Evolutionary conservation across 2,113 vertebrate genomes (phyloP).

Genomic region (Arenaria interpres): DNA sequence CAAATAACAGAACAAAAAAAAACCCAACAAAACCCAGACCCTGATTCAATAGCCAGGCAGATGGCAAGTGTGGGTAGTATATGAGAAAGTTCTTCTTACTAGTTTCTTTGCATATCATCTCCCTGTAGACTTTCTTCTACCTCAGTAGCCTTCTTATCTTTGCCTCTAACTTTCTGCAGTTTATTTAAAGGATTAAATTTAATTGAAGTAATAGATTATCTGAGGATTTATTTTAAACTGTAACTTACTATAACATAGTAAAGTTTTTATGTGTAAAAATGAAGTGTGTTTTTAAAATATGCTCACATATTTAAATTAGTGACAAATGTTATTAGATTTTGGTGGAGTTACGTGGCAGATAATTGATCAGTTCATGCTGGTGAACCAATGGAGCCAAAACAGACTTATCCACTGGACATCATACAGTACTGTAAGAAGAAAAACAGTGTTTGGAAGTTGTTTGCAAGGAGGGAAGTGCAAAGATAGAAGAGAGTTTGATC

Average conservation of each 20-base stretch:
- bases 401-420: not conserved
- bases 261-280: not conserved
- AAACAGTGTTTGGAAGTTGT: not conserved
- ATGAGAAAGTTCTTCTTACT: not conserved
- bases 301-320: not conserved
- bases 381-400: not conserved
- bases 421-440: not conserved
- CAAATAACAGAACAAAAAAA: not conserved
- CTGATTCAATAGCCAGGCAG: not conserved
- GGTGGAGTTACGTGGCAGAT: not conserved
- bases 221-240: not conserved
- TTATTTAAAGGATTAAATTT: constrained; percentile 28
- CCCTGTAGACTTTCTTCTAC: not conserved
- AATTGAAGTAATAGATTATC: constrained; percentile 2
- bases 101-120: not conserved
- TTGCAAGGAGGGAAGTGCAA: not conserved
- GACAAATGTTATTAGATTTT: not conserved
- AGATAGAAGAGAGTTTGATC: not conserved
- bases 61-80: not conserved
- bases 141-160: not conserved
- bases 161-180: not conserved
- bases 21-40: not conserved
- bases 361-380: not conserved
- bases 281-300: not conserved
- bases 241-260: not conserved